Percentiles rank a stretch among this genome's conserved stretches.
These are phyloP conservation scores for Drosophila fuyamai DNA, from an alignment of 1,140 invertebrate species.

Conservation along the genomic window DNA sequence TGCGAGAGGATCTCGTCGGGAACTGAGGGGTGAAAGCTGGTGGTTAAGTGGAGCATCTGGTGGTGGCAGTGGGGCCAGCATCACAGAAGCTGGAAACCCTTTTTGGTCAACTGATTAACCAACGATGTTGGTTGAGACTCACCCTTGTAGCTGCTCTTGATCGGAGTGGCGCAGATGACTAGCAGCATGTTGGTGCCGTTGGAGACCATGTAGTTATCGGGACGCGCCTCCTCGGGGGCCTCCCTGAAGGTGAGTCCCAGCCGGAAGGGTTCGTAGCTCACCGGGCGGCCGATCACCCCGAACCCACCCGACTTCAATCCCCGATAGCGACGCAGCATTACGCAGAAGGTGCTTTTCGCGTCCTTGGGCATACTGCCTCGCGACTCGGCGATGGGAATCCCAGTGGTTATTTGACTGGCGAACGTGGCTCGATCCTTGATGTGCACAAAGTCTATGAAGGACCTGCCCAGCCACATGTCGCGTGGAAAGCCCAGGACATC, in stretches of 20 bases:
- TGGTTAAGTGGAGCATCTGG: no score
- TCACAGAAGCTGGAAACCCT: no score
- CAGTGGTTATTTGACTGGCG: slow-evolving; percentile 87
- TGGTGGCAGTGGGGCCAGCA: no score
- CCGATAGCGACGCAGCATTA: slow-evolving; percentile 85
- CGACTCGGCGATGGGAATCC: slow-evolving; percentile 85
- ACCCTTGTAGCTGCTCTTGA: slow-evolving; percentile 92
- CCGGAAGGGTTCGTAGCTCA: slow-evolving; percentile 90
- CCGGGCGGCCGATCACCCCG: slow-evolving; percentile 87
- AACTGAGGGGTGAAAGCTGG: slow-evolving; percentile 81
- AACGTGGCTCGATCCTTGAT: slow-evolving; percentile 89
- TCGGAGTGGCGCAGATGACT: slow-evolving; percentile 89
- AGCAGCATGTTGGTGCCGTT: slow-evolving; percentile 87
- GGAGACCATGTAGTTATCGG: slow-evolving; percentile 68
- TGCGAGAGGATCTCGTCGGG: slow-evolving; percentile 87
- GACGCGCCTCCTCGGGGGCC: slow-evolving; percentile 85
- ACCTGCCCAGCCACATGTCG: slow-evolving; percentile 93
- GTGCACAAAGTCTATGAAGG: slow-evolving; percentile 94
- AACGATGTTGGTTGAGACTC: slow-evolving; percentile 52
- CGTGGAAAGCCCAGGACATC: slow-evolving; percentile 91
- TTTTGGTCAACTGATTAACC: no score
- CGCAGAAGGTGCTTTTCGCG: slow-evolving; percentile 69
- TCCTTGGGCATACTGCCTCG: slow-evolving; percentile 71
- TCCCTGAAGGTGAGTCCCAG: slow-evolving; percentile 89
- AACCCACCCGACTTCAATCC: slow-evolving; percentile 86